Evolutionary conservation across 2,113 vertebrate species (phyloP), one percentile per base, ranked within the genome.

Genomic region (Eira barbara): DNA sequence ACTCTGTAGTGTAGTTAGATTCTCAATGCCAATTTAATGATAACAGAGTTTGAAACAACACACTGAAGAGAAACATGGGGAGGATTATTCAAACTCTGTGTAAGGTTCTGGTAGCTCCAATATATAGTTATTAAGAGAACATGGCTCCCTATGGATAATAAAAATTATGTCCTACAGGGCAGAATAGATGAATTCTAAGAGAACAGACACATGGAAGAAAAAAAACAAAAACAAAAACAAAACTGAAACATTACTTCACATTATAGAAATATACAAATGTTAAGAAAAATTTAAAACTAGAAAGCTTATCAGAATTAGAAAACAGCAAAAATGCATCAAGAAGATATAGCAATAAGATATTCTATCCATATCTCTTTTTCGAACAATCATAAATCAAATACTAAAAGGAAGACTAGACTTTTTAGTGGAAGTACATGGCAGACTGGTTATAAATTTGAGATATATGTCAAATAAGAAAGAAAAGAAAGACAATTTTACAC

Each of bases 401-500:
- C 71, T 93, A 92, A 96, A 85, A 95, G 69, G 92, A 96, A 73
- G 39, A 93, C 90, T 65, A 55, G 80, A 57, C 39, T 95, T 11
- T 86, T 97, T 93, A 86, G 74, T 63, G 17, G 67, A 92, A 97
- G 55, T 55, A 59, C 42, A 69, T 78, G 63, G 47, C 76, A 96
- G 57, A 87, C 49, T 91, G 80, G 55, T 59, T 96, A 97, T 91
- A 92, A 97, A 92, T 95, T 82, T 97, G 57, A 47, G 36, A 82
- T 94, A 88, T 49, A 73, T 69, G n/a, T 95, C 95, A 97, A 96
- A 85, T 82, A 96, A 85, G 81, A 92, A 94, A 67, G 85, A 91
- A 92, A 97, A 97, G 63, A 96, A 95, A 94, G 96, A 97, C 71
- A 97, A 97, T 97, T 98, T 98, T 98, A 95, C 80, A 97, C 93